Evolutionary conservation across 2,888 invertebrate species (phyloP).

Genomic region (Lepidocyrtoides sp.): DNA sequence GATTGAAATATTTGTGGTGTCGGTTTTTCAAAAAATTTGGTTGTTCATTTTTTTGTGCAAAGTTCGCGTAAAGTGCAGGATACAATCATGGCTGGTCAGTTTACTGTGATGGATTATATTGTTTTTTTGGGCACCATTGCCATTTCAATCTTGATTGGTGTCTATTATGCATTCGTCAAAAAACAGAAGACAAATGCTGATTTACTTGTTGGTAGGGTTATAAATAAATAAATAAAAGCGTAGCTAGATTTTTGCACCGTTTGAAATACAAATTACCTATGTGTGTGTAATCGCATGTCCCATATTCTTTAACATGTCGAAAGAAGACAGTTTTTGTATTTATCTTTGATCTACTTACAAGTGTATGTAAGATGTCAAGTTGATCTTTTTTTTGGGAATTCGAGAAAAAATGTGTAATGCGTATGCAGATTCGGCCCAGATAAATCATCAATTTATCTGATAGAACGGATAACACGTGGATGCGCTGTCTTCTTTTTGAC

Average conservation of each 20-base stretch:
- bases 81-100: slow-evolving; percentile 78
- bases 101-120: slow-evolving; percentile 85
- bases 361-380: no score
- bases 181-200: slow-evolving; percentile 88
- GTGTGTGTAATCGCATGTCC: no score
- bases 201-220: slow-evolving; percentile 86
- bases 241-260: no score
- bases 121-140: slow-evolving; percentile 86
- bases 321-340: no score
- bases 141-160: slow-evolving; percentile 86
- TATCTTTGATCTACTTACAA: no score
- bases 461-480: no score
- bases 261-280: no score
- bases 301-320: no score
- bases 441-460: no score
- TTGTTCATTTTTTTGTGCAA: not conserved
- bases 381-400: no score
- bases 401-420: not conserved
- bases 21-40: not conserved
- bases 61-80: not conserved
- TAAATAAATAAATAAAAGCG: not conserved
- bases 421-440: not conserved
- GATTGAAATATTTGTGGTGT: no score
- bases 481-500: not conserved
- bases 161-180: slow-evolving; percentile 88